Base-by-base conservation (phyloP, 2,797 vertebrate species). In the Rhinella marina region DNA sequence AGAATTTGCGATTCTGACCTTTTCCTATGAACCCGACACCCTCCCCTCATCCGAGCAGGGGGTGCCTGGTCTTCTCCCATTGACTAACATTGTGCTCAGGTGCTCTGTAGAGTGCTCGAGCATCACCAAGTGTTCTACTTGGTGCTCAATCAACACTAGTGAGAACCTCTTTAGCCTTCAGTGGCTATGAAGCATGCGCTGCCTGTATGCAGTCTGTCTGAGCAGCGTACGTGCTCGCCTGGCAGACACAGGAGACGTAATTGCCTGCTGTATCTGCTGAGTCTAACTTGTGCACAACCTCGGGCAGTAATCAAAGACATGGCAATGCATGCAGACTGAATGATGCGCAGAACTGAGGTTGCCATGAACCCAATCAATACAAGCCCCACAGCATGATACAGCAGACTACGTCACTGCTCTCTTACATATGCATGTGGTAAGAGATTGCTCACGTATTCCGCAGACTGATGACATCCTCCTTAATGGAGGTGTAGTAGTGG, bases 291-390 rank as follows among this genome's bases (percentile, higher is more conserved):
- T 56, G 50, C 27, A 59, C 23, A 27, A 56, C 77, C 62, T 23
- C 76, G 41, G 77, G 77, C 77, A 6, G 76, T 9, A 10, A 81
- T 81, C 64, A 64, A 86, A 86, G 77, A 7, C 50, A 11, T 9
- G 59, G 52, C 27, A n/a, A 21, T 56, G 84, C 3, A 48, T 41
- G 32, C 9, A 76, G 73, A 76, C 32, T 21, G 66, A 3, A 2
- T 61, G 70, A 86, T 66, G 76, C 19, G 17, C 2, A 10, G 25
- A 57, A 11, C 29, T 17, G 27, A 68, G 64, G 29, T 27, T 17
- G 70, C 61, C 14, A 8, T 27, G 0, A 41, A 57, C n/a, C n/a
- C 23, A 10, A 61, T 86, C 66, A 61, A 86, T 86, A 86, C 21
- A 79, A 54, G 52, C 66, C 84, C 85, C 13, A 76, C 54, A 81